Base-by-base conservation (phyloP, 1,140 invertebrate species). In the Drosophila watanabei region DNA sequence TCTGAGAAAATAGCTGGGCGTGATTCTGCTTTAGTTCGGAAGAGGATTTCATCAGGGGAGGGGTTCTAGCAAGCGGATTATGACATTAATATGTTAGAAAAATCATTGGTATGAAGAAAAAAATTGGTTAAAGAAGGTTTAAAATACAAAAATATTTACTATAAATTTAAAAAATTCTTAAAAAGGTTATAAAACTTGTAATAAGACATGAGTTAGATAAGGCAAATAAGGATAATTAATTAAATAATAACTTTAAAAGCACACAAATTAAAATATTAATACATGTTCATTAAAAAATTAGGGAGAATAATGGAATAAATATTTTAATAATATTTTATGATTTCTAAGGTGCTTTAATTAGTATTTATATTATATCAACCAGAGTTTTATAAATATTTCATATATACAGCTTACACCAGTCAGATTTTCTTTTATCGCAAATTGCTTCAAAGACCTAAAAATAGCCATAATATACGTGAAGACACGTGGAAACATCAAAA, bases 401-500 rank as follows among this genome's bases (percentile, higher is more conserved):
- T 13, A 28, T 39, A 58, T 7, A 9, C 24, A 28, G 7, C 20
- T 24, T 46, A n/a, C 10, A n/a, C 10, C 16, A 24, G 45, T 30
- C 30, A 33, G n/a, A 32, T 60, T 46, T 46, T 46, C 13, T 13
- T 33, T 2, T 16, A 13, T 33, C 32, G 14, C 16, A 24, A 45
- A 18, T 7, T 16, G n/a, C 39, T 14, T 10, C 28, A 41, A 30
- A 58, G 6, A 10, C 7, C 41, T 45, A 33, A 32, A 59, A 41
- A 59, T 59, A 59, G 8, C 9, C 7, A n/a, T 10, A 28, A 49
- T 49, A 8, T 35, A 51, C 35, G 35, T 35, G 11, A 35, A 35
- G 30, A 30, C 24, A 51, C 48, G 48, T 51, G 48, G 48, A 51
- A 51, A 30, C 14, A 51, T 51, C 24, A 51, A 45, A 59, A 32